Evolutionary conservation across 2,888 invertebrate genomes (phyloP).

Genomic region (Heteromyza rotundicornis): DNA sequence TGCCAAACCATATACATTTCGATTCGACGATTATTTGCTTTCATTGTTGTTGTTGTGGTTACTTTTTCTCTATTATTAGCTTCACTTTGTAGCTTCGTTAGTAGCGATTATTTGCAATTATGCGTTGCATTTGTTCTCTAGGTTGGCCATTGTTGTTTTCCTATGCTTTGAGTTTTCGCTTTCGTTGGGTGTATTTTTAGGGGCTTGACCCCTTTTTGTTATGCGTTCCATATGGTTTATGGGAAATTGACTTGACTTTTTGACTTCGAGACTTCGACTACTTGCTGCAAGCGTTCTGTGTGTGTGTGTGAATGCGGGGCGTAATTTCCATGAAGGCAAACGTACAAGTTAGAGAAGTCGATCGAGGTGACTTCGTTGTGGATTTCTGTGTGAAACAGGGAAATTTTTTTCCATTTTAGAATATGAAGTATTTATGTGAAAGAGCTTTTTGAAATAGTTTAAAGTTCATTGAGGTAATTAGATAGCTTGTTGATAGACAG

Average conservation of each 20-base stretch:
- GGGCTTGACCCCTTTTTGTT: constrained; percentile 4
- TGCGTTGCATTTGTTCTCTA: constrained; percentile 30
- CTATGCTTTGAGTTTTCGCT: not conserved
- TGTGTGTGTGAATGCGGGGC: too few relatives aligned
- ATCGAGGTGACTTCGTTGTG: too few relatives aligned
- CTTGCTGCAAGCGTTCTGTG: too few relatives aligned
- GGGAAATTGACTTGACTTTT: not conserved
- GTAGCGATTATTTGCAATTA: constrained; percentile 50
- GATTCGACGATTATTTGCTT: constrained; percentile 34
- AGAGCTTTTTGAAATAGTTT: too few relatives aligned
- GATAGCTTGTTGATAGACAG: too few relatives aligned
- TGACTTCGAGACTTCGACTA: too few relatives aligned
- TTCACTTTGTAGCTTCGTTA: constrained; percentile 16
- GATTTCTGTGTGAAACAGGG: too few relatives aligned
- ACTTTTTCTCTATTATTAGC: not conserved
- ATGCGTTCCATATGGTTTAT: not conserved
- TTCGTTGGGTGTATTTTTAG: not conserved
- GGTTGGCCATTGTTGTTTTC: not conserved
- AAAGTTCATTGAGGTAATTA: too few relatives aligned
- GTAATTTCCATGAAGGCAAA: too few relatives aligned
- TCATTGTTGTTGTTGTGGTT: constrained; percentile 1
- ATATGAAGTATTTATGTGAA: too few relatives aligned
- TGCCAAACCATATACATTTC: constrained; percentile 57
- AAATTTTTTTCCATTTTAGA: too few relatives aligned
- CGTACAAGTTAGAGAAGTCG: too few relatives aligned